A percentile compares a stretch with the other conserved stretches of the same genome.
Conservation (phyloP, 2,113 vertebrate genomes). For the Theristicus caerulescens region DNA sequence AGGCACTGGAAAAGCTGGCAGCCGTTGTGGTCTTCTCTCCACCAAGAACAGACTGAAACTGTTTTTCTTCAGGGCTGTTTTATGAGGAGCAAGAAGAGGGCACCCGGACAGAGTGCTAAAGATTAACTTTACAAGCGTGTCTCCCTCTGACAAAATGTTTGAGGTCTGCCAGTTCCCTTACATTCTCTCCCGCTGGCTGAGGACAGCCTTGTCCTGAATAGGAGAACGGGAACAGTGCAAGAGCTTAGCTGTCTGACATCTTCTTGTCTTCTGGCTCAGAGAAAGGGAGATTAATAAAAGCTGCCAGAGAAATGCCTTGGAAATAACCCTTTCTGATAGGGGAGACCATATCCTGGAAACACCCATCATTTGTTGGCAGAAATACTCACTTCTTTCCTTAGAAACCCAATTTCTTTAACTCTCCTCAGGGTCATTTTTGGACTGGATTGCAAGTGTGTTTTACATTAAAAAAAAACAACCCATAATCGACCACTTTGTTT, state of each 20-base stretch:
- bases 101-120: neutral
- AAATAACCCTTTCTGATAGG: slow-evolving; percentile 35
- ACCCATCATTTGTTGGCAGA: neutral
- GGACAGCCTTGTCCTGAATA: neutral
- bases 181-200: neutral
- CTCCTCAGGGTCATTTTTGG: neutral
- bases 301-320: slow-evolving; percentile 17
- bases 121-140: neutral
- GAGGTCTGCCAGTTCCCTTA: slow-evolving; percentile 21
- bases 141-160: neutral
- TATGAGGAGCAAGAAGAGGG: neutral
- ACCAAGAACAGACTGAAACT: neutral
- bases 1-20: neutral
- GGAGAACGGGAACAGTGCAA: neutral
- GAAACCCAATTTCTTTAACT: neutral
- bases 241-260: slow-evolving; percentile 3
- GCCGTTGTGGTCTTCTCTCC: neutral
- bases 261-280: slow-evolving; percentile 17
- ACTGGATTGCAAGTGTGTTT: neutral
- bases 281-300: slow-evolving; percentile 1
- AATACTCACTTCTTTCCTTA: neutral
- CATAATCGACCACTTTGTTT: neutral
- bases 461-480: neutral
- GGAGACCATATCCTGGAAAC: slow-evolving; percentile 31
- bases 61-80: neutral